Evolutionary conservation across 2,113 vertebrate species (phyloP), one percentile per base, ranked within the genome.

Genomic region (Oncorhynchus masou): DNA sequence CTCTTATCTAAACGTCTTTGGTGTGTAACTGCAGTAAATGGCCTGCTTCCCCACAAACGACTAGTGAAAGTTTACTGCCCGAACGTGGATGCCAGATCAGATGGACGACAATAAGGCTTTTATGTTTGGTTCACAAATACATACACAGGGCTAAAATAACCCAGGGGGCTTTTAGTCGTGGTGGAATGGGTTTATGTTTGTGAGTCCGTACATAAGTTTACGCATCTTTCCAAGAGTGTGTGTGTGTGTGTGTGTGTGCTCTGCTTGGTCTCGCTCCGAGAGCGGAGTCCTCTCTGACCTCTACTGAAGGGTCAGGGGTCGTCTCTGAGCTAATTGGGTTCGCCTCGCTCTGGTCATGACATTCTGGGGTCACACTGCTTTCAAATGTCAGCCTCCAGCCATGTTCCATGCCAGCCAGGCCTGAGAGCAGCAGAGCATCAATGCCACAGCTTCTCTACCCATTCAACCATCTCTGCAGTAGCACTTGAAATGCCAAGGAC

Each of bases 1-100:
- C n/a, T n/a, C n/a, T 86, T 84, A 77, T 86, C 57, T 83, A 34
- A 82, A 79, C 73, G 68, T 73, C 73, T 87, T 75, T 81, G 77
- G 73, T 4, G 9, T 68, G 66, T 4, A 16, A 19, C 4, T 54
- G 15, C 4, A 54, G 51, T 19, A 54, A 84, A 86, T 83, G 68
- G 45, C 3, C n/a, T 51, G 79, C 79, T 73, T 78, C 51, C 31
- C 75, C 79, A 79, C 54, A 80, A 49, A 45, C 78, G 79, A 82
- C 74, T 75, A 48, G 75, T 86, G 81, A 88, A 85, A 84, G 34
- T 60, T 65, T 73, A 76, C 71, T 49, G 64, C 81, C 76, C 74
- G 81, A 29, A 57, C 66, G 64, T 70, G 74, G 39, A 75, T 70
- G 62, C 60, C 45, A 79, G 87, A 89, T 87, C 68, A 75, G 73